phyloP scores from a whole-genome alignment of 2,797 vertebrate genomes.

The Atherinosoma microstoma region DNA sequence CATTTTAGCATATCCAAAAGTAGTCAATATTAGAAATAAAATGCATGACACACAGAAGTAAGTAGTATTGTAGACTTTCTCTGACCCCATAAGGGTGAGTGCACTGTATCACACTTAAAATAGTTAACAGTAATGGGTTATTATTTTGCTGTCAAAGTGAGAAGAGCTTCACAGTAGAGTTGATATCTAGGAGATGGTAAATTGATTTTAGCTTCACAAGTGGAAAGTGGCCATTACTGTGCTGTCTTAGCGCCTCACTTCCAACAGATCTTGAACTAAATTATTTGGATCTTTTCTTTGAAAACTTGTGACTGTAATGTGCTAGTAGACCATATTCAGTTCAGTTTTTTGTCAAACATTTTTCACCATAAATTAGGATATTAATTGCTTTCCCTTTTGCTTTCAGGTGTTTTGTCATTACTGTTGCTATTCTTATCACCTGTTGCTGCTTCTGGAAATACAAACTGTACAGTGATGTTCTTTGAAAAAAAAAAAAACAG shows the following conservation, averaged over 20 bases:
- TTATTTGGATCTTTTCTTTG: slow-evolving; percentile 1
- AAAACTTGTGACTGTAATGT: slow-evolving; percentile 8
- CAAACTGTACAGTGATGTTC: background rate
- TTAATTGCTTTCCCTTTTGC: background rate
- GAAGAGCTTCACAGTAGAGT: slow-evolving; percentile 57
- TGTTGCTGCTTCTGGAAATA: background rate
- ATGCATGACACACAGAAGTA: background rate
- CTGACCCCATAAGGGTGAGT: slow-evolving; percentile 2
- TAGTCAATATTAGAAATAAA: background rate
- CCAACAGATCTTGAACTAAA: slow-evolving; percentile 22
- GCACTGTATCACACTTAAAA: slow-evolving; percentile 21
- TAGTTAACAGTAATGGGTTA: slow-evolving; percentile 36
- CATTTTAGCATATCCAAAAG: background rate
- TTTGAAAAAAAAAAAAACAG: background rate
- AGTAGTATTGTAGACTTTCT: background rate
- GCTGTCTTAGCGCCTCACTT: slow-evolving; percentile 43
- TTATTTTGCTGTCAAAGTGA: slow-evolving; percentile 50
- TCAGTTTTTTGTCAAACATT: background rate
- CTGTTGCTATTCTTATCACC: background rate
- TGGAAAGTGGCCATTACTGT: slow-evolving; percentile 40
- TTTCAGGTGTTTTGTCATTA: background rate
- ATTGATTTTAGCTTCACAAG: slow-evolving; percentile 59
- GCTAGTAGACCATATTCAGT: background rate
- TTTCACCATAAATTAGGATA: background rate
- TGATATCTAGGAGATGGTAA: slow-evolving; percentile 37